Percentiles rank a stretch among this genome's conserved stretches.
Evolutionary conservation across 2,888 invertebrate genomes (phyloP).

Genomic region (Morinoia aosen): DNA sequence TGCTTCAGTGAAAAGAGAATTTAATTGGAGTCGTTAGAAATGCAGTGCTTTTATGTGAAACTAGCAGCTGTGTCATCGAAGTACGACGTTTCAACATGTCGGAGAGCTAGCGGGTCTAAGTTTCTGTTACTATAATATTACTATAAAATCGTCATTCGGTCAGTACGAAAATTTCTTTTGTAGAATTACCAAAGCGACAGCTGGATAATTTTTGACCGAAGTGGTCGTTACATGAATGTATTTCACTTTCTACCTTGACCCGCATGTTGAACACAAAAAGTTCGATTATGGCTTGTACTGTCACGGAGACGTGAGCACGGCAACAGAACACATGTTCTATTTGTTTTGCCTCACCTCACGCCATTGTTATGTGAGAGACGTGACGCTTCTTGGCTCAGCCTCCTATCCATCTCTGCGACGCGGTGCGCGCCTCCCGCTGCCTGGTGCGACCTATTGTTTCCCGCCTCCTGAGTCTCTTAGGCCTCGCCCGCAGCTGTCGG

Average conservation of each 20-base stretch:
- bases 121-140: no score
- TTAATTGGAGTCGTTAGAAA: no score
- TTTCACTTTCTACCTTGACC: background rate
- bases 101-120: no score
- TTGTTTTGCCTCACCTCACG: background rate
- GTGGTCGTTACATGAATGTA: no score
- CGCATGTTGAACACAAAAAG: background rate
- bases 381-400: background rate
- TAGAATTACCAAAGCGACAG: no score
- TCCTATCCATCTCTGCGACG: background rate
- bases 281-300: background rate
- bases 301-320: background rate
- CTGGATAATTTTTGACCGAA: no score
- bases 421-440: background rate
- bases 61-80: no score
- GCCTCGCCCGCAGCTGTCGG: background rate
- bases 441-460: conserved; percentile 23
- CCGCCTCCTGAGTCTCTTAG: conserved; percentile 33
- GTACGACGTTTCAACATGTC: no score
- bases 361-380: background rate
- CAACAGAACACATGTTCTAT: background rate
- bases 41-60: no score
- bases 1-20: no score
- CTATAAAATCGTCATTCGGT: no score
- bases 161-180: no score